Percentiles rank a stretch among this genome's conserved stretches.
Conservation (phyloP, 2,797 vertebrate species). For the Limnodromus scolopaceus region DNA sequence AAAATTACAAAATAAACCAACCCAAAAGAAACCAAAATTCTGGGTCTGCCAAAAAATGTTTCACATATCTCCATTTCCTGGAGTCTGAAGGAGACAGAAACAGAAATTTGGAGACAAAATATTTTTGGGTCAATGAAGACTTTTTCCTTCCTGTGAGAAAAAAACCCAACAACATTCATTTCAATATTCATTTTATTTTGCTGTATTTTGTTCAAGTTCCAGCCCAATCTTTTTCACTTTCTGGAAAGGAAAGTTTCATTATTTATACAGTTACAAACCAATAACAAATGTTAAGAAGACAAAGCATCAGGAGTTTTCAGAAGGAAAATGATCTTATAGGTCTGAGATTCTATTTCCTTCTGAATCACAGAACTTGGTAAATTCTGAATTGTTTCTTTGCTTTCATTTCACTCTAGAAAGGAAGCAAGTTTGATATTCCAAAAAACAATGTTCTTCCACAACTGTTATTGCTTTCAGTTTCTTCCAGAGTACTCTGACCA, state of each 20-base stretch:
- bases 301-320: background rate
- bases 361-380: background rate
- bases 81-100: background rate
- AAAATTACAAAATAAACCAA: background rate
- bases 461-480: background rate
- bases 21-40: background rate
- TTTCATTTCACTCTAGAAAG: background rate
- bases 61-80: fast-evolving
- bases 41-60: background rate
- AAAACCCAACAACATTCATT: fast-evolving
- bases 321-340: background rate
- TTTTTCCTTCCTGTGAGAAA: background rate
- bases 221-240: background rate
- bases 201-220: background rate
- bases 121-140: background rate
- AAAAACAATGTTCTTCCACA: background rate
- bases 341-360: background rate
- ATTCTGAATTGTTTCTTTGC: background rate
- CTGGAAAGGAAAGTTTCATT: background rate
- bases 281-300: background rate
- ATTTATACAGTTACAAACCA: background rate
- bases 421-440: background rate
- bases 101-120: background rate
- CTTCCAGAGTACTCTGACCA: background rate
- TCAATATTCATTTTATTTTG: background rate